Evolutionary conservation across 2,113 vertebrate species (phyloP).

Genomic region (Hyaena hyaena): DNA sequence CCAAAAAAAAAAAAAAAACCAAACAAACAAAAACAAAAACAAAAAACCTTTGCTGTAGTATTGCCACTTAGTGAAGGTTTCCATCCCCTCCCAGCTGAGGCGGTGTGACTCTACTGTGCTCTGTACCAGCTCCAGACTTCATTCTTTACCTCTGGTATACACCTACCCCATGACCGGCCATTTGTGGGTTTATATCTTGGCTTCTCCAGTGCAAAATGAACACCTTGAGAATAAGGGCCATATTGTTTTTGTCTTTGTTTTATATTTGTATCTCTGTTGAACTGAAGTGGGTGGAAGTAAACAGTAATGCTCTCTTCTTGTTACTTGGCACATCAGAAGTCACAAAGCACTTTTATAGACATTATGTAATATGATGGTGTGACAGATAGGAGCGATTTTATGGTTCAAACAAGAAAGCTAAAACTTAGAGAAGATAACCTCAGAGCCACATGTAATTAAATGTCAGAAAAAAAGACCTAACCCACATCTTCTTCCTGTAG

Average conservation of each 20-base stretch:
- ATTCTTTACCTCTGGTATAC: neutral
- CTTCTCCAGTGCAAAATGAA: neutral
- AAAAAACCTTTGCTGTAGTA: neutral
- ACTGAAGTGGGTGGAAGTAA: neutral
- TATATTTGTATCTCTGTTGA: neutral
- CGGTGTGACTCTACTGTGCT: too few relatives aligned
- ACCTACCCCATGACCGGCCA: accelerated
- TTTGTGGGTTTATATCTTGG: neutral
- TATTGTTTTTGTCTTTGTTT: neutral
- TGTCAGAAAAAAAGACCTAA: neutral
- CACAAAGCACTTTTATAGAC: neutral
- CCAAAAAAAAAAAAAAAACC: neutral
- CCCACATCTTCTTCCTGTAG: neutral
- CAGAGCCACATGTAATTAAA: neutral
- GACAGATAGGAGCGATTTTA: neutral
- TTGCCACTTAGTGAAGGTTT: neutral
- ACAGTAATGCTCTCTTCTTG: neutral
- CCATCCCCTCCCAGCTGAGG: neutral
- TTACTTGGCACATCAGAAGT: neutral
- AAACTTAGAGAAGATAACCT: neutral
- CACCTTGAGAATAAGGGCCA: neutral
- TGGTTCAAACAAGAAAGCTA: neutral
- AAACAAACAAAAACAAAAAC: too few relatives aligned
- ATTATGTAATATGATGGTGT: neutral
- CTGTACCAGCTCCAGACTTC: too few relatives aligned